phyloP scores from a whole-genome alignment of 1,140 invertebrate genomes.

The Camponotus vicinus region DNA sequence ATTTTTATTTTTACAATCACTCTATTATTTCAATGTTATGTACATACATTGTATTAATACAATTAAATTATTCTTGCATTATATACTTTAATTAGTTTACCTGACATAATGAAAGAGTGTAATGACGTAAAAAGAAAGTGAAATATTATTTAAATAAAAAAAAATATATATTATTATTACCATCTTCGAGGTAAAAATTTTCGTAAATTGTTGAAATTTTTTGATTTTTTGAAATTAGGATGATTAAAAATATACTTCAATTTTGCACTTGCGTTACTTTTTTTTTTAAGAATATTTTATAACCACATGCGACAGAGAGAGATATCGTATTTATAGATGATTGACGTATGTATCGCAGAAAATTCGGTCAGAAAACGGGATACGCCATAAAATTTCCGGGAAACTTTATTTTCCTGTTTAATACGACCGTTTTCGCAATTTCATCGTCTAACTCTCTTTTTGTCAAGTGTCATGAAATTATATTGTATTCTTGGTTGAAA shows the following conservation, averaged over 20 bases:
- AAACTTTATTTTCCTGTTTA: constrained; percentile 23
- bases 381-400: background rate
- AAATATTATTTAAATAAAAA: too few relatives aligned
- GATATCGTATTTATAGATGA: background rate
- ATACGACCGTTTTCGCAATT: constrained; percentile 17
- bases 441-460: background rate
- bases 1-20: background rate
- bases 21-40: background rate
- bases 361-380: constrained; percentile 5
- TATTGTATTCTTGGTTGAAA: constrained; percentile 26
- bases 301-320: background rate
- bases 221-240: background rate
- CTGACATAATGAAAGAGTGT: background rate
- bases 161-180: background rate
- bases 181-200: background rate
- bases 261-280: background rate
- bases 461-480: constrained; percentile 17
- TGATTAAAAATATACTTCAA: background rate
- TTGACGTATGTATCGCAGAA: constrained; percentile 18
- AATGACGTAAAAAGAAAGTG: too few relatives aligned
- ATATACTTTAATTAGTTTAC: background rate
- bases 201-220: background rate
- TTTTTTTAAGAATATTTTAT: background rate
- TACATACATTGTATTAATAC: background rate
- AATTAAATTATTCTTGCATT: background rate